Evolutionary conservation across 2,888 invertebrate genomes (phyloP).

Genomic region (Eupithecia dodoneata): DNA sequence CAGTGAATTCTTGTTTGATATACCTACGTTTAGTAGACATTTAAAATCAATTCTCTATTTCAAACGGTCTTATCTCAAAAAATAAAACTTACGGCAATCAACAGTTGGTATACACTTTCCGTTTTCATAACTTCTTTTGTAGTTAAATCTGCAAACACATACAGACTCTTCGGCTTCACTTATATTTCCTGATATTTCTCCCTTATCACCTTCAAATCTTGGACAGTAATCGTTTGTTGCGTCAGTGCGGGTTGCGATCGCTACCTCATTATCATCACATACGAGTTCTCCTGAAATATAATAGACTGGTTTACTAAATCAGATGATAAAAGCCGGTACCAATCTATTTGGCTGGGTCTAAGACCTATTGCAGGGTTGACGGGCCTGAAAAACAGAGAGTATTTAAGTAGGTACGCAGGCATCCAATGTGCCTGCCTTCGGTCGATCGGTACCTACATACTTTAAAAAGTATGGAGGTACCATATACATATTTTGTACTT

Average conservation of each 20-base stretch:
- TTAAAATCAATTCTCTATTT: not conserved
- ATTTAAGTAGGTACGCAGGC: not conserved
- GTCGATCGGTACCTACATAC: no score
- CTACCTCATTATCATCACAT: constrained; percentile 31
- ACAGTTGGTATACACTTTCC: constrained; percentile 51
- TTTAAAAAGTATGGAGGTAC: no score
- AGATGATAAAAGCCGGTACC: not conserved
- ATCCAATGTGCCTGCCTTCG: not conserved
- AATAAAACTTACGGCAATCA: constrained; percentile 55
- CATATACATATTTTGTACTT: not conserved
- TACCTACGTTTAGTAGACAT: no score
- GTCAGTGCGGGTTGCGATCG: constrained; percentile 21
- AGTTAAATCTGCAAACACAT: constrained; percentile 57
- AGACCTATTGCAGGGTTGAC: not conserved
- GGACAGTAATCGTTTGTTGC: constrained; percentile 36
- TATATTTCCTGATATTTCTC: constrained; percentile 34
- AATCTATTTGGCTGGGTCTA: no score
- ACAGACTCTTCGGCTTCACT: constrained; percentile 33
- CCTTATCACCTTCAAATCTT: constrained; percentile 17
- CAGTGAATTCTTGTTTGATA: not conserved
- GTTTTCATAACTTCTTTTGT: constrained; percentile 47
- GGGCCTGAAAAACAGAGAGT: not conserved
- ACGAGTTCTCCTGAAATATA: constrained; percentile 35
- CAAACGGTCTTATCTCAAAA: not conserved
- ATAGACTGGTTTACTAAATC: not conserved